Base-by-base conservation (phyloP, 2,797 vertebrate genomes). In the Phrynocephalus vlangalii region DNA sequence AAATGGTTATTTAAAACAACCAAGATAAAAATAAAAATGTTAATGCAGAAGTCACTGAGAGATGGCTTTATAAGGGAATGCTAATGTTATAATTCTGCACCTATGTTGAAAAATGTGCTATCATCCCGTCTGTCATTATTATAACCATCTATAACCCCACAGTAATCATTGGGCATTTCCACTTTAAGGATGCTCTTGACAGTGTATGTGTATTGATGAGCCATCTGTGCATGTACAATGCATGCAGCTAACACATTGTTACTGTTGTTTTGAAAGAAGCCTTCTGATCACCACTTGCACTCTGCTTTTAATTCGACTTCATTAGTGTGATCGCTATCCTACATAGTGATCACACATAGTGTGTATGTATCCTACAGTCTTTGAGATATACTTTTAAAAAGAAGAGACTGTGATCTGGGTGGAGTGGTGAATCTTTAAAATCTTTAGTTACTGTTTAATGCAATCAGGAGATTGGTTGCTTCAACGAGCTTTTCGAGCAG, bases 21-120 rank as follows among this genome's bases (percentile, higher is more conserved):
- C 26, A 70, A 44, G 38, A 38, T 16, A 44, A 24, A 2, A 16
- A 22, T 10, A 33, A 18, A 38, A 38, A 18, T 75, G 72, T 67
- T 44, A 11, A 15, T 82, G 48, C 38, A 28, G 26, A 70, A 50
- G 66, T 70, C 80, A 70, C 79, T 82, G 79, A 67, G 33, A 38
- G 63, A 66, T 67, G n/a, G 38, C 71, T 82, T 82, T 82, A 44
- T 52, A 68, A 82, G 67, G 80, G 66, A 16, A 48, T 3, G 48
- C 13, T 70, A 66, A 82, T 70, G 11, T 80, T 80, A 24, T 30
- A 80, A 11, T n/a, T 82, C 81, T 70, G 81, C 81, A 71, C 67
- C 26, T 82, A 71, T 15, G 68, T 52, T 22, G 26, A 52, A 48
- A 83, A 52, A 28, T 50, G 28, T 16, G 28, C n/a, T 56, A 71